Evolutionary conservation across 1,140 invertebrate genomes (phyloP).

Genomic region (Psilanteris sp.): DNA sequence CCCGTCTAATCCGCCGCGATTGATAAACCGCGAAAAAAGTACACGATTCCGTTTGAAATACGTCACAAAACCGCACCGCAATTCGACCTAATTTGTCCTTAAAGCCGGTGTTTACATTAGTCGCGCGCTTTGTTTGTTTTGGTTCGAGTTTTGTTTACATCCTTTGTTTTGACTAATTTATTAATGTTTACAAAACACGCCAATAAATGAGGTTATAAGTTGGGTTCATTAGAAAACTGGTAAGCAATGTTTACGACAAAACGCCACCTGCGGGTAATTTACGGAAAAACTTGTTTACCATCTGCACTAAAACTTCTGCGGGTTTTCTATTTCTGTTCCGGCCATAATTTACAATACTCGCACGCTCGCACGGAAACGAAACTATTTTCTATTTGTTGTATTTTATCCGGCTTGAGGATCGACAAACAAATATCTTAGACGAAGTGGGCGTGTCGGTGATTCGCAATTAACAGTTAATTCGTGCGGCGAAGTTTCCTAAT

Average conservation of each 20-base stretch:
- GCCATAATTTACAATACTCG: slow-evolving; percentile 6
- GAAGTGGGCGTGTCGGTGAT: slow-evolving; percentile 35
- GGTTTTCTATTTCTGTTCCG: not conserved
- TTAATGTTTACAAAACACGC: no score
- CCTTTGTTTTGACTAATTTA: no score
- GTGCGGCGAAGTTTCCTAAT: slow-evolving; percentile 44
- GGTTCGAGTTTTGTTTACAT: no score
- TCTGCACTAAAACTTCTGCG: slow-evolving; percentile 5
- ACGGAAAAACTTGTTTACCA: slow-evolving; percentile 18
- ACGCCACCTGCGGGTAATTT: slow-evolving; percentile 18
- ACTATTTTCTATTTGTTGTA: slow-evolving; percentile 15
- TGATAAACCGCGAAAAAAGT: no score
- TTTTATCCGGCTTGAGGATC: slow-evolving; percentile 12
- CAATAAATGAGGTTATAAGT: slow-evolving; percentile 1
- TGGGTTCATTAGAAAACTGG: slow-evolving; percentile 6
- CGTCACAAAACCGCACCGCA: no score
- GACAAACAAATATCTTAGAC: slow-evolving; percentile 38
- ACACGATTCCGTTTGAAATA: no score
- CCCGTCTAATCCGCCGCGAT: no score
- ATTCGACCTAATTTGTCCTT: no score
- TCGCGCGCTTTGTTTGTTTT: no score
- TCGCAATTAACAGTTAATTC: slow-evolving; percentile 51
- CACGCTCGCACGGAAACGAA: not conserved
- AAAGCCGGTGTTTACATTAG: no score
- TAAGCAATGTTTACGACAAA: not conserved